phyloP scores from a whole-genome alignment of 2,113 vertebrate species.

The Vidua macroura region DNA sequence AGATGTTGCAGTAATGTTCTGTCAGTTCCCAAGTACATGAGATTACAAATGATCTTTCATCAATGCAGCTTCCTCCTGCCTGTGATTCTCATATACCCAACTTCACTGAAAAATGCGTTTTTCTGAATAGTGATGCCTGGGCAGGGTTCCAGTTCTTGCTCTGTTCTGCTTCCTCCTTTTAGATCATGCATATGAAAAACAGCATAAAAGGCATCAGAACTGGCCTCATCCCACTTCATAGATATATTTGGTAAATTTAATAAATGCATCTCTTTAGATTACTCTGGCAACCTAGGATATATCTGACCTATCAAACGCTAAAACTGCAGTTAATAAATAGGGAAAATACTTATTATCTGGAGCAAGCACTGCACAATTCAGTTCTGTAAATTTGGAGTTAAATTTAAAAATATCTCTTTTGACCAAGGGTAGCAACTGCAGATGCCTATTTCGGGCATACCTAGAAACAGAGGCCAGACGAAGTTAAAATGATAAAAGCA shows the following conservation, averaged over 20 bases:
- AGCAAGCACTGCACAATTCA: background rate
- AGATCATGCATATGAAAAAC: background rate
- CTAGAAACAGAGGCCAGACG: background rate
- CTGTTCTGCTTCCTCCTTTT: background rate
- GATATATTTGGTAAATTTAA: background rate
- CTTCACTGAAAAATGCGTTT: background rate
- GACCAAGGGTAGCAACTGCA: background rate
- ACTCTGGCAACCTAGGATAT: background rate
- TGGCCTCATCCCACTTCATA: background rate
- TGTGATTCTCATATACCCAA: background rate
- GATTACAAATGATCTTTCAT: background rate
- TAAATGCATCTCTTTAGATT: background rate
- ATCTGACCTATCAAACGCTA: background rate
- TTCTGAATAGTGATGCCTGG: background rate
- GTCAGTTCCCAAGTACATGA: background rate
- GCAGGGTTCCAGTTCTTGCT: background rate
- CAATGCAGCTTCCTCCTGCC: background rate
- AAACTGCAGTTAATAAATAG: background rate
- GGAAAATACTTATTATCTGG: background rate
- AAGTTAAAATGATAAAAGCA: background rate
- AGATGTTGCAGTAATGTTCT: background rate
- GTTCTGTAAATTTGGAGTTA: background rate
- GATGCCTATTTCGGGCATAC: background rate
- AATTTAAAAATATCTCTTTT: background rate
- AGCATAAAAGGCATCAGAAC: background rate